Base-by-base conservation (phyloP, 2,888 invertebrate species). In the Hypena proboscidalis region DNA sequence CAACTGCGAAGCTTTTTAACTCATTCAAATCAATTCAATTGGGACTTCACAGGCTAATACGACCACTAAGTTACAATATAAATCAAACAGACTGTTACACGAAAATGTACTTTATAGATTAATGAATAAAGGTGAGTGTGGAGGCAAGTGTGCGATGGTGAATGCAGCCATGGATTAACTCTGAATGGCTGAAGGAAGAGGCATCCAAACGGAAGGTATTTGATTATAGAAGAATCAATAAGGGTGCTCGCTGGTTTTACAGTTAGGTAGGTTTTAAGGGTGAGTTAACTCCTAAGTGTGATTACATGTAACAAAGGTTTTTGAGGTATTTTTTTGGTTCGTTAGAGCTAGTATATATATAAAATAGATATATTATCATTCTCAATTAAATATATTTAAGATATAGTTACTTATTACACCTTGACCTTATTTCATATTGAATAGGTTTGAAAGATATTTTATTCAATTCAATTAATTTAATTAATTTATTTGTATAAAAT, bases 201-300 rank as follows among this genome's bases (percentile, higher is more conserved):
- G 37, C 69, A 65, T 55, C 48, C 53, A 51, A 67, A 64, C 35
- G 74, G 67, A 74, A 73, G 58, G 44, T 67, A 75, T 76, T 72
- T 67, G 68, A 74, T 75, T 73, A 73, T 70, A 57, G 58, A 65
- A 46, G 65, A 72, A 72, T 68, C 70, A 69, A 69, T 70, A 68
- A 57, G 44, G 59, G 55, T 61, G 51, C 33, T 54, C 48, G 36
- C 31, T 39, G 65, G 52, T 36, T 61, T 57, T 45, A 52, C 54
- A 55, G 54, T 34, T 29, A 60, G 49, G 25, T 43, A 51, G 46
- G 57, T 32, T 65, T 67, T 30, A 54, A 59, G 65, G 54, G 41
- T 40, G 58, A 62, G 55, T 65, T 59, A 53, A 50, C 53, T 20
- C 10, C 21, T 19, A 31, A 34, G 9, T 38, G 38, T 55, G 41